Conservation (phyloP, 2,888 invertebrate genomes). For the Tachina fera region DNA sequence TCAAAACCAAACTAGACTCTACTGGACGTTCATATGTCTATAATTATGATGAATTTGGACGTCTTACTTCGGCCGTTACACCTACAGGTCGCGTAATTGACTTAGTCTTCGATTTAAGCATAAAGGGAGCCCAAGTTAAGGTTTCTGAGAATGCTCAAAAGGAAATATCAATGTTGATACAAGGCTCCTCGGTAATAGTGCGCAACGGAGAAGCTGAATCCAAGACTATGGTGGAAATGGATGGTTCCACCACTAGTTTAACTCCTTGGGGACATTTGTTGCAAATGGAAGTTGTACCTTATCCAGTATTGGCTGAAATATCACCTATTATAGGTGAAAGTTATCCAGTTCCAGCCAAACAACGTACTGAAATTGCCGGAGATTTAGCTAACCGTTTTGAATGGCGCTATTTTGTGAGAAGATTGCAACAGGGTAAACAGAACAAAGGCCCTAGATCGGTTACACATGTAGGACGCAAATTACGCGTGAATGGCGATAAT, state of each 20-base stretch:
- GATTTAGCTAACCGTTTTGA: slow-evolving; percentile 96
- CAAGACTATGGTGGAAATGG: slow-evolving; percentile 90
- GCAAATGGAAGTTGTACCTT: slow-evolving; percentile 95
- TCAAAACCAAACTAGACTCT: slow-evolving; percentile 94
- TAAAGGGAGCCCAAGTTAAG: slow-evolving; percentile 94
- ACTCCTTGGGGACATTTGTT: slow-evolving; percentile 94
- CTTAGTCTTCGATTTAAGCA: slow-evolving; percentile 93
- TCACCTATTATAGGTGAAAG: slow-evolving; percentile 94
- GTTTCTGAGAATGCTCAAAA: slow-evolving; percentile 92
- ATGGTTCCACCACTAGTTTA: slow-evolving; percentile 91
- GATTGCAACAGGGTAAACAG: slow-evolving; percentile 86
- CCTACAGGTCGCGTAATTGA: slow-evolving; percentile 97
- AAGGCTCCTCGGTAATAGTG: slow-evolving; percentile 92
- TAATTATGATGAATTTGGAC: slow-evolving; percentile 97
- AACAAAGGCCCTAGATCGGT: slow-evolving; percentile 85
- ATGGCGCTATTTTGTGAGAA: slow-evolving; percentile 96
- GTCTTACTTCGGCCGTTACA: slow-evolving; percentile 94
- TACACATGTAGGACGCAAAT: slow-evolving; percentile 92
- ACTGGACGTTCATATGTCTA: slow-evolving; percentile 96
- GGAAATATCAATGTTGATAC: slow-evolving; percentile 93
- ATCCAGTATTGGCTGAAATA: slow-evolving; percentile 93
- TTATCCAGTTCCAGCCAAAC: slow-evolving; percentile 95
- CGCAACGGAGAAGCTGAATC: slow-evolving; percentile 92
- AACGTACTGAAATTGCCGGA: slow-evolving; percentile 94
- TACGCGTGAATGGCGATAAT: slow-evolving; percentile 95